These are phyloP conservation scores for Apeira syringaria DNA, from an alignment of 2,888 invertebrate species.

Conservation along the genomic window DNA sequence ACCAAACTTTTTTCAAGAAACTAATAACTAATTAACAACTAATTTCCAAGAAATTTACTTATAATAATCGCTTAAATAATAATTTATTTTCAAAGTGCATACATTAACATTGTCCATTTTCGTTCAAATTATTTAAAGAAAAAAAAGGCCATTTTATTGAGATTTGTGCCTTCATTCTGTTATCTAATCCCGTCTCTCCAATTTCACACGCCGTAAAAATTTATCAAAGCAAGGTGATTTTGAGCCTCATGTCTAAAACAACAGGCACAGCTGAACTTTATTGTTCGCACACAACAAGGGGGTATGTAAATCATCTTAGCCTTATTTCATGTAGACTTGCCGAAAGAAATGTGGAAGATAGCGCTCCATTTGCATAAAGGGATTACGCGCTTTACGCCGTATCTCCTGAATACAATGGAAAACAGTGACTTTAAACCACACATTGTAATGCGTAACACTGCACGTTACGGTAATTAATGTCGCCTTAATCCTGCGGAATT, in stretches of 20 bases:
- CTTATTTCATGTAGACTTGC: constrained; percentile 14
- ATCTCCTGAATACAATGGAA: constrained; percentile 24
- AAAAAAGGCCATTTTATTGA: no score
- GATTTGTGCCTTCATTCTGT: no score
- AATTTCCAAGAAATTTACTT: no score
- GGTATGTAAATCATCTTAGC: constrained; percentile 23
- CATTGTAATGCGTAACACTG: no score
- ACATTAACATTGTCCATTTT: no score
- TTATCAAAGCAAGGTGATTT: constrained; percentile 7
- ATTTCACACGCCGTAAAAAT: background rate
- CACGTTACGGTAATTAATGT: no score
- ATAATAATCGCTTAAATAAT: no score
- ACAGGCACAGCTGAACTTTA: constrained; percentile 23
- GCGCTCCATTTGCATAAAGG: constrained; percentile 50
- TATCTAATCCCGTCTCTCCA: background rate
- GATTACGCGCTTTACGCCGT: constrained; percentile 44
- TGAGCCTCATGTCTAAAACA: constrained; percentile 14
- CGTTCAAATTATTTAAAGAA: no score
- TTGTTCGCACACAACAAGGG: constrained; percentile 28
- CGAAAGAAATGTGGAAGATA: constrained; percentile 35
- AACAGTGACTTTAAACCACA: constrained; percentile 1
- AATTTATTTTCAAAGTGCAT: no score
- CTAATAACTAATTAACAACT: no score
- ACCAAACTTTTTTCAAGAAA: no score
- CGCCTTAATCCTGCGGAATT: no score